Base-by-base conservation (phyloP, 2,113 vertebrate genomes). In the Donacobius atricapilla region DNA sequence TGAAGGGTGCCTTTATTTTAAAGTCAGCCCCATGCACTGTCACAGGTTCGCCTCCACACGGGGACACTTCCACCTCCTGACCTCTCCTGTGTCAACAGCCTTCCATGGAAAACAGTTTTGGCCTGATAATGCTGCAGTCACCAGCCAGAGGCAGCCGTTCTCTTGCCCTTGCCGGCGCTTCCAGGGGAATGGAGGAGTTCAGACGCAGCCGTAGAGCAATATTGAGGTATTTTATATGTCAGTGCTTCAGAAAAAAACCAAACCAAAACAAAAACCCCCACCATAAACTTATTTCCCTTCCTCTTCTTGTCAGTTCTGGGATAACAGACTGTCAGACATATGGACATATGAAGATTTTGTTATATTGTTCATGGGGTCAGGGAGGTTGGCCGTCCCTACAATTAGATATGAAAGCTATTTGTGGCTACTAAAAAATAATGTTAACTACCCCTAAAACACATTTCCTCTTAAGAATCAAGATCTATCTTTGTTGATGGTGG, bases 191-290 rank as follows among this genome's bases (percentile, higher is more conserved):
- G 31, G 44, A 64, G 0, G 10, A 13, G 24, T 12, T 64, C 71
- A 76, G 51, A 33, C 30, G 6, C 0, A 48, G 22, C 6, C 33
- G 6, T 14, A 5, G 0, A 44, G 22, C 5, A 35, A 17, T 10
- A 37, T 2, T 3, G 0, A 4, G 44, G 21, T 12, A 3, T 33
- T 3, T 1, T 6, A 19, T 11, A 1, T 14, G 14, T 15, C 51
- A 47, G 35, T n/a, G 58, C 8, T 71, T 64, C 44, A 35, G 37
- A 9, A 77, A 54, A 33, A 54, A 33, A n/a, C n/a, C 11, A n/a
- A 53, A 31, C 47, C 2, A 50, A 50, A 51, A 50, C 5, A 25
- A 35, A 35, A 45, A 25, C 22, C 13, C 10, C 7, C 56, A 2
- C 1, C 6, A 27, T 22, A 15, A 11, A 9, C 8, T 70, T 61